Percentiles rank a stretch among this genome's conserved stretches.
Conservation (phyloP, 2,797 vertebrate species). For the Rhinophrynus dorsalis region DNA sequence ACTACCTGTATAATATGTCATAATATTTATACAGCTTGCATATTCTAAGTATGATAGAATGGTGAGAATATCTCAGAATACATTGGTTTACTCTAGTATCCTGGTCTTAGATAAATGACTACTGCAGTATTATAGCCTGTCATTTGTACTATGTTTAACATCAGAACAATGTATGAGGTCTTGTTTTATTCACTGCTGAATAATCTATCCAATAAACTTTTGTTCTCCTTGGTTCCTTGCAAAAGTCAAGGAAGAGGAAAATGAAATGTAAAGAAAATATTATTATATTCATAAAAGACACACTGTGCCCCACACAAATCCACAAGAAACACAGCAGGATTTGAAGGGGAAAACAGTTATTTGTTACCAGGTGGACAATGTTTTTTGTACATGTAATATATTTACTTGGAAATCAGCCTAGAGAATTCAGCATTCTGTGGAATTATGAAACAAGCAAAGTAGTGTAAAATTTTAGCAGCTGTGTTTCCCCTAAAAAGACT, state of each 20-base stretch:
- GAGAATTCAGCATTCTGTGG: slow-evolving; percentile 8
- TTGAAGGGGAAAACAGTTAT: slow-evolving; percentile 4
- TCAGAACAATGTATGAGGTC: slow-evolving; percentile 19
- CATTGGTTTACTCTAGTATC: no score
- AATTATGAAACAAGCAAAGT: slow-evolving; percentile 20
- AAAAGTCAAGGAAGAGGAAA: slow-evolving; percentile 18
- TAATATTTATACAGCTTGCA: no score
- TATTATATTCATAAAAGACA: slow-evolving; percentile 14
- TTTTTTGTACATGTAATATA: slow-evolving; percentile 26
- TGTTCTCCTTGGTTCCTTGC: slow-evolving; percentile 5
- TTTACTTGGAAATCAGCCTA: slow-evolving; percentile 20
- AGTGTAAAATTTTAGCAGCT: slow-evolving; percentile 26
- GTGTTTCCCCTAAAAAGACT: slow-evolving; percentile 5
- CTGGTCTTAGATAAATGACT: no score
- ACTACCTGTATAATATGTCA: no score
- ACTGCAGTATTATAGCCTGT: no score
- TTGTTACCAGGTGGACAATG: slow-evolving; percentile 39
- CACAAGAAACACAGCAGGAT: slow-evolving; percentile 3
- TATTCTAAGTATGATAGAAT: no score
- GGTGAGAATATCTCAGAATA: no score
- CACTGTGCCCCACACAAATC: slow-evolving; percentile 12
- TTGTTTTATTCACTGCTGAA: slow-evolving; percentile 5
- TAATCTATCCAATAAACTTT: slow-evolving; percentile 27
- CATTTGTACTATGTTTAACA: background rate
- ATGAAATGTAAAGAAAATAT: slow-evolving; percentile 33